These are phyloP conservation scores for Magallana nippona DNA, from an alignment of 2,888 invertebrate genomes.

Conservation along the genomic window DNA sequence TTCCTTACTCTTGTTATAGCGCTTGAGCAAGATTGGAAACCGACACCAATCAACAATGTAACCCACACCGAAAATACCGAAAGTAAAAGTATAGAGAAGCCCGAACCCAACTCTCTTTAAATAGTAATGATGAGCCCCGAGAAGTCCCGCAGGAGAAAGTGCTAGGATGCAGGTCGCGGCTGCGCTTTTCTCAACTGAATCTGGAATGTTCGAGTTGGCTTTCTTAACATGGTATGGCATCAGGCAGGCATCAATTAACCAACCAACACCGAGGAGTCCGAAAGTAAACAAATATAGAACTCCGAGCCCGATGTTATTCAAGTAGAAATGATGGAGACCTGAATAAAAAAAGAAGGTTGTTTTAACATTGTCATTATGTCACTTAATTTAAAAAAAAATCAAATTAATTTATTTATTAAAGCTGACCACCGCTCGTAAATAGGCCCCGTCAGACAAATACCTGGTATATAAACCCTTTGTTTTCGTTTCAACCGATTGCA, in stretches of 20 bases:
- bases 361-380: constrained; percentile 30
- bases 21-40: constrained; percentile 58
- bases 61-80: constrained; percentile 63
- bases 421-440: too few relatives aligned
- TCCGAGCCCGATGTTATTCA: constrained; percentile 56
- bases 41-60: constrained; percentile 70
- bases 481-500: too few relatives aligned
- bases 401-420: too few relatives aligned
- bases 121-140: constrained; percentile 65
- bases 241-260: constrained; percentile 42
- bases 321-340: constrained; percentile 68
- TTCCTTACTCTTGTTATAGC: constrained; percentile 56
- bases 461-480: too few relatives aligned
- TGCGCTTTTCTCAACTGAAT: constrained; percentile 40
- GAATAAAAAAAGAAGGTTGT: constrained; percentile 41
- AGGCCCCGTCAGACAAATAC: too few relatives aligned
- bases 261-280: constrained; percentile 63
- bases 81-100: constrained; percentile 61
- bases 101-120: constrained; percentile 58
- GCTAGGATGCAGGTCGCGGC: constrained; percentile 54
- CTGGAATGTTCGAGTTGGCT: constrained; percentile 27
- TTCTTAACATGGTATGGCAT: constrained; percentile 41
- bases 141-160: constrained; percentile 40
- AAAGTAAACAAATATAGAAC: constrained; percentile 58
- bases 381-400: not conserved